These are phyloP conservation scores for Lagopus muta DNA, from an alignment of 2,113 vertebrate genomes.

Conservation along the genomic window DNA sequence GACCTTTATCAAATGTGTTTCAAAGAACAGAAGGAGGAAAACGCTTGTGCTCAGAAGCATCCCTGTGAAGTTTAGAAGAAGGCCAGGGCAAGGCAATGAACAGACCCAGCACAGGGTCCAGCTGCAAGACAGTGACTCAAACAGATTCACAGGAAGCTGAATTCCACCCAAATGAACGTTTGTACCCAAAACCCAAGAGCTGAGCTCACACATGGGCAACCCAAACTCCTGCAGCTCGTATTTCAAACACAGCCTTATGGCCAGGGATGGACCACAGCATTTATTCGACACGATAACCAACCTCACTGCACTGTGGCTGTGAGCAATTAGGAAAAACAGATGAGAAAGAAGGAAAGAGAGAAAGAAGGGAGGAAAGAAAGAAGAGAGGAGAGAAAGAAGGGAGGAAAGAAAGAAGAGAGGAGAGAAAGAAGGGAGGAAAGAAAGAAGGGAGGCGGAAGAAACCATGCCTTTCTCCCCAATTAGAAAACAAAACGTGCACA, in stretches of 20 bases:
- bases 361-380: rapidly evolving
- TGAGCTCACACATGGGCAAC: neutral
- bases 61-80: neutral
- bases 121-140: neutral
- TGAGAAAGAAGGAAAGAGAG: too few species aligned
- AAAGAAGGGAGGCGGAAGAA: neutral
- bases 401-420: neutral
- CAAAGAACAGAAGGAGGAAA: neutral
- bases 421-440: rapidly evolving
- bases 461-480: neutral
- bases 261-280: neutral
- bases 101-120: rapidly evolving
- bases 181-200: neutral
- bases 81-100: neutral
- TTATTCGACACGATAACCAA: neutral
- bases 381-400: rapidly evolving
- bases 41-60: neutral
- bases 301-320: rapidly evolving
- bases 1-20: neutral
- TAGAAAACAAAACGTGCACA: neutral
- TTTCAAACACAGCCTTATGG: neutral
- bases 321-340: neutral
- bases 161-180: neutral
- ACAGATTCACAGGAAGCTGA: neutral
- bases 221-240: neutral